Conservation (phyloP, 2,888 invertebrate species). For the Lottia scabra region DNA sequence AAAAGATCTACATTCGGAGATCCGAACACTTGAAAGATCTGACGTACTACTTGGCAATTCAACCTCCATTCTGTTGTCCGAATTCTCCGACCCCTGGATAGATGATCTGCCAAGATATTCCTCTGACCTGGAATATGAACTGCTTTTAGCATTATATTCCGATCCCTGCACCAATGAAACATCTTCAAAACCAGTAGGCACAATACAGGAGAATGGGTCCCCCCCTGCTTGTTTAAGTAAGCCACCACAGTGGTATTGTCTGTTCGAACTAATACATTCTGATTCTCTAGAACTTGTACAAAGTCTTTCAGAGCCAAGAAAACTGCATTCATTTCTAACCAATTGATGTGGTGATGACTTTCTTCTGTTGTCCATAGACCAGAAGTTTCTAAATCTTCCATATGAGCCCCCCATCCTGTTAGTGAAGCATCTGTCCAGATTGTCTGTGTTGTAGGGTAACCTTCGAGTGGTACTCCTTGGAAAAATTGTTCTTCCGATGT, state of each 20-base stretch:
- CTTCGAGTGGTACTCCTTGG: too few relatives aligned
- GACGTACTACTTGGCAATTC: neutral
- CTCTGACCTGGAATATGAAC: neutral
- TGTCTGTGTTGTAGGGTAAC: too few relatives aligned
- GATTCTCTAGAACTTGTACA: neutral
- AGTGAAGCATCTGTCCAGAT: neutral
- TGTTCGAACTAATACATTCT: neutral
- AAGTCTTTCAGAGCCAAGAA: too few relatives aligned
- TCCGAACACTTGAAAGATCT: neutral
- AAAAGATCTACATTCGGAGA: neutral
- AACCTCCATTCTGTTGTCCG: neutral
- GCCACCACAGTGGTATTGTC: neutral
- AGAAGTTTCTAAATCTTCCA: neutral
- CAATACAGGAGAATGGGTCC: neutral
- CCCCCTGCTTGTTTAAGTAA: neutral
- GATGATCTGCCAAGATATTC: neutral
- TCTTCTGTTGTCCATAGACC: neutral
- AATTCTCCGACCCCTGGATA: neutral
- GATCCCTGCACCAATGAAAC: slow-evolving; percentile 1
- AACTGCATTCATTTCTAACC: too few relatives aligned
- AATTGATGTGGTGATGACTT: neutral
- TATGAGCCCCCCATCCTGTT: neutral
- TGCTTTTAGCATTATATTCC: neutral
- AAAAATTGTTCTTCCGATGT: neutral
- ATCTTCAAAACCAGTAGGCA: neutral